Conservation (phyloP, 2,113 vertebrate species). For the Brachionichthys hirsutus region DNA sequence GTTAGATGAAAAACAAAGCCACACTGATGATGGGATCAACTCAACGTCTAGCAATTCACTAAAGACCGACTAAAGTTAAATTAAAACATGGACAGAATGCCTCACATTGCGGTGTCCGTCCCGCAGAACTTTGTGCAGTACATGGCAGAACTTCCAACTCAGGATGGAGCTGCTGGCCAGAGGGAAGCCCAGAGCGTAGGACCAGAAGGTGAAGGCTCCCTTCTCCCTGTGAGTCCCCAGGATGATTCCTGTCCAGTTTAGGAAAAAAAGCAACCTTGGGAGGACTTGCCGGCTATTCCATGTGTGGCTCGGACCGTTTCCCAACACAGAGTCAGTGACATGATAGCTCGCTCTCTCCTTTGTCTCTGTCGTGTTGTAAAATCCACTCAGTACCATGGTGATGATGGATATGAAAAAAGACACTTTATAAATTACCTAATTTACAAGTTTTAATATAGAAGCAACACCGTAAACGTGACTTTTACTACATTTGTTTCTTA, state of each 20-base stretch:
- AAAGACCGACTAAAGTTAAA: no score
- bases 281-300: not conserved
- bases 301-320: not conserved
- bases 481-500: no score
- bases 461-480: not conserved
- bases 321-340: not conserved
- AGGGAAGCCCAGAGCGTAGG: constrained; percentile 91
- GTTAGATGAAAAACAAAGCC: no score
- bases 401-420: no score
- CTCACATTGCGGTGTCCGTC: constrained; percentile 96
- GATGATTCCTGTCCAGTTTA: constrained; percentile 85
- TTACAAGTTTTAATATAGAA: no score
- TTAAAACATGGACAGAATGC: not conserved
- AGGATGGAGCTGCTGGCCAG: constrained; percentile 90
- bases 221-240: constrained; percentile 95
- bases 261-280: constrained; percentile 69
- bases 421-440: no score
- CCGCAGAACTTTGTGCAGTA: constrained; percentile 93
- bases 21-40: no score
- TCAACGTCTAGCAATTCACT: no score
- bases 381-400: no score
- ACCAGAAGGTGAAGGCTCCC: constrained; percentile 97
- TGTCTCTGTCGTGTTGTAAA: no score
- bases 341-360: not conserved
- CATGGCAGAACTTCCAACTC: constrained; percentile 98